These are phyloP conservation scores for Steinernema carpocapsae DNA, from an alignment of 2,888 invertebrate species.

Conservation along the genomic window DNA sequence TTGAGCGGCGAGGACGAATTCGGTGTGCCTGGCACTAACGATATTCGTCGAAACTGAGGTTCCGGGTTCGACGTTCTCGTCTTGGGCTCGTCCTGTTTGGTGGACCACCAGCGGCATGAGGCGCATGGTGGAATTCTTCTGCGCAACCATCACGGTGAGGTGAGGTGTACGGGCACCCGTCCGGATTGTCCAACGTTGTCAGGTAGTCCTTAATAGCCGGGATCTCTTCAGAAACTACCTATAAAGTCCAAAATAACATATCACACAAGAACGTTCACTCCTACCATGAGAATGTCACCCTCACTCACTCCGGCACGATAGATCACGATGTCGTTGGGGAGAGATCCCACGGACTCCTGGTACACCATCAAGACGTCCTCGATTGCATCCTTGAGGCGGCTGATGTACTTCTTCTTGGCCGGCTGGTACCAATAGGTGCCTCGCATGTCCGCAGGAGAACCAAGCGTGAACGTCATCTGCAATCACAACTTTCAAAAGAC, in stretches of 20 bases:
- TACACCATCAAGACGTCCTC: not conserved
- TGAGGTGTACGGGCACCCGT: conserved; percentile 36
- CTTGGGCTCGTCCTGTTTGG: conserved; percentile 11
- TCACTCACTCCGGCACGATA: conserved; percentile 16
- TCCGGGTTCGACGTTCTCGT: conserved; percentile 49
- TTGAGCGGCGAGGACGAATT: conserved; percentile 51
- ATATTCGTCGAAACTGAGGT: conserved; percentile 43
- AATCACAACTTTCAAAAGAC: not conserved
- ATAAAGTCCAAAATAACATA: not conserved
- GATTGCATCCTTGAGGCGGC: not conserved
- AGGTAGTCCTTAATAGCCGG: not conserved
- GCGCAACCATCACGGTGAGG: conserved; percentile 47
- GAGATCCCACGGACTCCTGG: not conserved
- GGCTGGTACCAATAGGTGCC: conserved; percentile 8
- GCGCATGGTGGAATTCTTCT: conserved; percentile 38
- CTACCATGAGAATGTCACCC: not conserved
- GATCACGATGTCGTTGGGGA: conserved; percentile 8
- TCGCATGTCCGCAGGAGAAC: conserved; percentile 19
- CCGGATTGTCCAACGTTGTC: not conserved
- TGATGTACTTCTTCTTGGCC: not conserved
- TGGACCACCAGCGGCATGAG: conserved; percentile 35
- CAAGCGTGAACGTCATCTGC: conserved; percentile 1
- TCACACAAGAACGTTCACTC: not conserved
- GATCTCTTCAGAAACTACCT: not conserved
- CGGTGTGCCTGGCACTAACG: conserved; percentile 46